Evolutionary conservation across 2,888 invertebrate genomes (phyloP), one percentile per base, ranked within the genome.

Genomic region (Lampropteryx suffumata): DNA sequence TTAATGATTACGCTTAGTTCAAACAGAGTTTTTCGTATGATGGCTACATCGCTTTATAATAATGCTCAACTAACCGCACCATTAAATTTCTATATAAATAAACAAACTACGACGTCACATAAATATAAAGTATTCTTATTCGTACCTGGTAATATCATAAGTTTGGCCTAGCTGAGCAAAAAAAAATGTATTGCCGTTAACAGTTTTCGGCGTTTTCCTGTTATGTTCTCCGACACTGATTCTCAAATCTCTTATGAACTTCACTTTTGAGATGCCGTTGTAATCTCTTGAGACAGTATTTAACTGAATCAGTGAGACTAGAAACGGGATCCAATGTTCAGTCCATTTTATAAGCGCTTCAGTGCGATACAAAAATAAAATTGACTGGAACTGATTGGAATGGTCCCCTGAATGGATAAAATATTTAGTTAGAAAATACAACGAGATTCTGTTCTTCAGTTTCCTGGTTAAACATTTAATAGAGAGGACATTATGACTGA

Each of bases 281-380:
- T 47, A 33, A 36, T 55, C 42, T 41, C 51, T 55, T 8, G 44
- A 46, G n/a, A 64, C 8, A 6, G 33, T 43, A 35, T 58, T 58
- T 3, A 65, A 24, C 54, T 65, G 64, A 9, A 65, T 50, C 5
- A 64, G 34, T 6, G 59, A 56, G 39, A 64, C 65, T 5, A 65
- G 39, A 12, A 62, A 61, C n/a, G 50, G 13, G 0, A 60, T 36
- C 65, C 64, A 64, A 10, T 59, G 29, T 8, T 55, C 50, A 8
- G 36, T 52, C 59, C 62, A 59, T 48, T 57, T 49, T 11, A 65
- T 36, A 10, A 47, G 40, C 13, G 57, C 64, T 26, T 39, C 57
- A 5, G 51, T 50, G 10, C 42, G n/a, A 21, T 54, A 14, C 5
- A 54, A 34, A 39, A 57, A 54, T 5, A 46, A 36, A 29, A 64